Conservation (phyloP, 2,797 vertebrate species). For the Micrastur ruficollis region DNA sequence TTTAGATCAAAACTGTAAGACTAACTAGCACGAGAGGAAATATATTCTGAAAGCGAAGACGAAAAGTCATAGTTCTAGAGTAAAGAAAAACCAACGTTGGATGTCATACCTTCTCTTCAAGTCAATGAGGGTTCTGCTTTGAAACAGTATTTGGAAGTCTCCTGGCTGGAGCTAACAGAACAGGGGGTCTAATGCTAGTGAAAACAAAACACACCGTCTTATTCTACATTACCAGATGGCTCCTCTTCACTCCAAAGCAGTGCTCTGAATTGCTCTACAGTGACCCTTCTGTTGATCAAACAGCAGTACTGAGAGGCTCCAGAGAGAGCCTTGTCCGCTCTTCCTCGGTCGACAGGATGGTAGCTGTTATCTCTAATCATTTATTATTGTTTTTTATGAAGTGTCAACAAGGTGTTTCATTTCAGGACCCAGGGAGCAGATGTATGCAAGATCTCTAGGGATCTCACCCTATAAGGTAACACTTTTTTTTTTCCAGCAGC, state of each 20-base stretch:
- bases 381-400: conserved; percentile 1
- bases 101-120: neutral
- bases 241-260: neutral
- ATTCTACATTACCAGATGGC: neutral
- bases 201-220: neutral
- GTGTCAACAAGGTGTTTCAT: neutral
- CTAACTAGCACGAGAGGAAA: neutral
- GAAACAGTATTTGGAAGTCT: neutral
- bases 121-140: neutral
- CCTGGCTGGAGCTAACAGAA: neutral
- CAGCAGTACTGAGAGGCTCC: neutral
- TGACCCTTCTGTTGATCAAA: neutral
- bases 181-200: neutral
- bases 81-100: neutral
- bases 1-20: neutral
- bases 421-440: neutral
- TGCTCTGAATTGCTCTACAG: neutral
- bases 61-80: neutral
- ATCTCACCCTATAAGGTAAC: neutral
- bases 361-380: neutral
- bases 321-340: neutral
- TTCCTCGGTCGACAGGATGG: neutral
- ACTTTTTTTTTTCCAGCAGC: neutral
- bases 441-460: neutral
- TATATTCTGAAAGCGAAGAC: neutral